Evolutionary conservation across 64 coral and sea anemone genomes (phyloP), one percentile per base, ranked within the genome.

Genomic region (Dendrophyllia cribrosa): DNA sequence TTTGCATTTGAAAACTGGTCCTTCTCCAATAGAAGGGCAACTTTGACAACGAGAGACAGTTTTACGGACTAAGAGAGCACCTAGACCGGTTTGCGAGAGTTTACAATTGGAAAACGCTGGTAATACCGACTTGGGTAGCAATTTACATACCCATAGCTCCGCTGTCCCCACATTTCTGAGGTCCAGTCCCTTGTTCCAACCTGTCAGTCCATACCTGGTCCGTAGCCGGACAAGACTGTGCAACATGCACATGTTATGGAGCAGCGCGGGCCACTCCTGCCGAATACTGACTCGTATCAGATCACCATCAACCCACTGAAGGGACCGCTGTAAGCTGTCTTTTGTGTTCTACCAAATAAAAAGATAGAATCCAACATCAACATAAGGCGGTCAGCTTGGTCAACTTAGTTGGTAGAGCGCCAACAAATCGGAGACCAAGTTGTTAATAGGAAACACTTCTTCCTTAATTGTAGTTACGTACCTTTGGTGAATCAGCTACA

Each of bases 401-500:
- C 34, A 34, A 34, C 34, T 34, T 34, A 34, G 34, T 2, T 34
- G 34, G 34, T 34, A 34, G 34, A 34, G 34, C 2, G 34, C 34
- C 34, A 34, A 34, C 34, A 34, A 34, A 34, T 34, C 34, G 34
- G 34, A 34, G 34, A 0, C 34, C 34, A 34, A 34, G 34, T 34
- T 34, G 34, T 34, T 2, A 34, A 34, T 34, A 34, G 34, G 34
- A 34, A 34, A 34, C 34, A 34, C 34, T 34, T 34, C 34, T 34
- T 34, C 34, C 34, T 34, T 34, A 34, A 34, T 34, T 34, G 0
- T 34, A 34, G 34, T 34, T 9, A 51, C 9, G 9, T 94, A 99
- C 97, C 88, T 96, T 93, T 75, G 97, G 97, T 46, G 97, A 99
- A 23, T 99, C 97, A 63, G 94, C 91, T 14, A 99, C 91, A 51